Evolutionary conservation across 2,888 invertebrate species (phyloP).

Genomic region (Platycheirus rosarum): DNA sequence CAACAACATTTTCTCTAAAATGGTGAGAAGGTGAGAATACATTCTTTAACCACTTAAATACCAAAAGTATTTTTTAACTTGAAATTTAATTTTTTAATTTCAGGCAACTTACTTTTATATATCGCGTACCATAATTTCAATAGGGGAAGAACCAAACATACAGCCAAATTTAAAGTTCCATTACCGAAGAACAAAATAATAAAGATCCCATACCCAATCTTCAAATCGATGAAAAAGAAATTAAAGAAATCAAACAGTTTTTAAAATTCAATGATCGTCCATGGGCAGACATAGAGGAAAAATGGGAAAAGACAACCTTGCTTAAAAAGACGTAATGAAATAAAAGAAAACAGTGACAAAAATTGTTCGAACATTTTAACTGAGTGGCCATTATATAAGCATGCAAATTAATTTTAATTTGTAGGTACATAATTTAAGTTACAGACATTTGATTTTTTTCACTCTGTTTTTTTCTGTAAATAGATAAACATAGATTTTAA

Average conservation of each 20-base stretch:
- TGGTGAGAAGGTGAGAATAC: too few species aligned
- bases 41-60: too few species aligned
- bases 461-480: not conserved
- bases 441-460: not conserved
- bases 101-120: too few species aligned
- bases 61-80: too few species aligned
- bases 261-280: slow-evolving; percentile 22
- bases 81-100: too few species aligned
- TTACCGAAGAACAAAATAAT: too few species aligned
- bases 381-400: slow-evolving; percentile 36
- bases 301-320: slow-evolving; percentile 17
- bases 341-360: slow-evolving; percentile 8
- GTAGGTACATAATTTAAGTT: slow-evolving; percentile 3
- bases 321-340: slow-evolving; percentile 14
- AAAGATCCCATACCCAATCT: slow-evolving; percentile 1
- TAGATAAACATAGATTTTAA: slow-evolving; percentile 35
- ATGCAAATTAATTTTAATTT: slow-evolving; percentile 23
- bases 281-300: slow-evolving; percentile 21
- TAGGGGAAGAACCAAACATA: slow-evolving; percentile 7
- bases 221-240: slow-evolving; percentile 7
- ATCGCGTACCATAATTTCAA: slow-evolving; percentile 27
- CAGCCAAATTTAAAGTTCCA: slow-evolving; percentile 14
- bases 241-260: not conserved
- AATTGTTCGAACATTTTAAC: slow-evolving; percentile 2
- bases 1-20: too few species aligned